A percentile compares a stretch with the other conserved stretches of the same genome.
phyloP scores from a whole-genome alignment of 2,797 vertebrate genomes.

The Champsocephalus gunnari region DNA sequence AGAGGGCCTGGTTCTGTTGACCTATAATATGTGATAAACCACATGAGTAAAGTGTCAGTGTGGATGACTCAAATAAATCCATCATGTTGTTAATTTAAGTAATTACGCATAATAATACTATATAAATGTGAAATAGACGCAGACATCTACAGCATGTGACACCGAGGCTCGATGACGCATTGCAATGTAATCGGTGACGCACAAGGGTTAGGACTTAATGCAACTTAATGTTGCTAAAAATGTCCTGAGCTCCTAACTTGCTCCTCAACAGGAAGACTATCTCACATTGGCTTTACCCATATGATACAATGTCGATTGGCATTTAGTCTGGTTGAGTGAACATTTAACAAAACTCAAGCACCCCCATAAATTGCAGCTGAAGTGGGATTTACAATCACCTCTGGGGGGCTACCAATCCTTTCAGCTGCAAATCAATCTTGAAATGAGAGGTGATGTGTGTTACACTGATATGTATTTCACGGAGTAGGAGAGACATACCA shows the following conservation, averaged over 20 bases:
- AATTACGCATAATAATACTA: slow-evolving; percentile 12
- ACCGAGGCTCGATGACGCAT: slow-evolving; percentile 29
- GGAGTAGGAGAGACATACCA: slow-evolving; percentile 67
- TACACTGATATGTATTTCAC: slow-evolving; percentile 69
- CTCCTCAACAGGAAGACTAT: slow-evolving; percentile 29
- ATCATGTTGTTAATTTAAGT: slow-evolving; percentile 26
- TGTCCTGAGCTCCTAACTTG: slow-evolving; percentile 31
- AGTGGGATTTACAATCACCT: slow-evolving; percentile 72
- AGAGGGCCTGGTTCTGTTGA: slow-evolving; percentile 36
- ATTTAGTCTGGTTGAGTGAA: slow-evolving; percentile 69
- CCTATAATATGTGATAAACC: slow-evolving; percentile 57
- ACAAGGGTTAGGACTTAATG: slow-evolving; percentile 6
- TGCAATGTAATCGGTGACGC: slow-evolving; percentile 38
- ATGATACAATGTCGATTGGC: slow-evolving; percentile 62
- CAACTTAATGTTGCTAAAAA: slow-evolving; percentile 6
- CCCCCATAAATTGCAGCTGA: slow-evolving; percentile 70
- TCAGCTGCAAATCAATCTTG: slow-evolving; percentile 77
- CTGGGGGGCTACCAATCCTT: slow-evolving; percentile 67
- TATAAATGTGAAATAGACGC: slow-evolving; percentile 2
- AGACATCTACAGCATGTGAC: slow-evolving; percentile 31
- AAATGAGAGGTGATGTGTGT: slow-evolving; percentile 74
- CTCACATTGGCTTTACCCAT: slow-evolving; percentile 32
- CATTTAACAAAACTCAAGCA: slow-evolving; percentile 74
- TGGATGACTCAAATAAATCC: slow-evolving; percentile 40
- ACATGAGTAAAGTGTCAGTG: slow-evolving; percentile 10